phyloP scores from a whole-genome alignment of 1,140 invertebrate genomes.

The Macrosteles quadrilineatus region DNA sequence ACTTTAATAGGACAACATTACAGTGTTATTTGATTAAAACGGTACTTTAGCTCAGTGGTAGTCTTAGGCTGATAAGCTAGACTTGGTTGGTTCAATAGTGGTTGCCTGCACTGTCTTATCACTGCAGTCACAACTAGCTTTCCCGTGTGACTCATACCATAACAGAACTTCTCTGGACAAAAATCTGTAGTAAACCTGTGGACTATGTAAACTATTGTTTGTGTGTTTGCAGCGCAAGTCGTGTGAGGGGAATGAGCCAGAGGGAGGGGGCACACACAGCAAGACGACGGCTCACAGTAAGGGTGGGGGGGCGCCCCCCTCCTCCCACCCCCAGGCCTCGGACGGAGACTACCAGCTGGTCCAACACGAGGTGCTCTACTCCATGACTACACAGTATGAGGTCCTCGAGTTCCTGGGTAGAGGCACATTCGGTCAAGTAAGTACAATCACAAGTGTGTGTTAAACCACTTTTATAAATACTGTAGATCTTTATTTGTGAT shows the following conservation, averaged over 20 bases:
- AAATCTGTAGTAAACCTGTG: no score
- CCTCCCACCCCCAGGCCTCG: conserved; percentile 59
- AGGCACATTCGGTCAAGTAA: conserved; percentile 94
- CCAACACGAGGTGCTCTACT: conserved; percentile 97
- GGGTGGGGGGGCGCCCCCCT: conserved; percentile 46
- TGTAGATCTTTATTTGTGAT: no score
- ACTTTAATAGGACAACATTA: no score
- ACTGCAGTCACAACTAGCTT: no score
- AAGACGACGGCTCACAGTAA: conserved; percentile 73
- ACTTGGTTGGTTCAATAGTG: no score
- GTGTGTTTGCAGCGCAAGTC: conserved; percentile 59
- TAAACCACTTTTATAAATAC: conserved; percentile 3
- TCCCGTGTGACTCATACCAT: no score
- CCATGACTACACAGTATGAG: conserved; percentile 90
- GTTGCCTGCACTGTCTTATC: no score
- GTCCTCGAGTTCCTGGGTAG: conserved; percentile 98
- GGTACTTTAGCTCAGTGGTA: no score
- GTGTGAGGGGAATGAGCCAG: conserved; percentile 61
- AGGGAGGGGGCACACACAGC: conserved; percentile 44
- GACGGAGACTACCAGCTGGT: conserved; percentile 98
- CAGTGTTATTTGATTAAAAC: no score
- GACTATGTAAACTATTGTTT: no score
- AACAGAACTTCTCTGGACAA: no score
- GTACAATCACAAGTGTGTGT: neutral
- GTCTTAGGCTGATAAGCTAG: no score